Percentiles rank a stretch among this genome's conserved stretches.
These are phyloP conservation scores for Epizoanthus stellaris DNA, from an alignment of 92 coral and sea anemone species.

Conservation along the genomic window DNA sequence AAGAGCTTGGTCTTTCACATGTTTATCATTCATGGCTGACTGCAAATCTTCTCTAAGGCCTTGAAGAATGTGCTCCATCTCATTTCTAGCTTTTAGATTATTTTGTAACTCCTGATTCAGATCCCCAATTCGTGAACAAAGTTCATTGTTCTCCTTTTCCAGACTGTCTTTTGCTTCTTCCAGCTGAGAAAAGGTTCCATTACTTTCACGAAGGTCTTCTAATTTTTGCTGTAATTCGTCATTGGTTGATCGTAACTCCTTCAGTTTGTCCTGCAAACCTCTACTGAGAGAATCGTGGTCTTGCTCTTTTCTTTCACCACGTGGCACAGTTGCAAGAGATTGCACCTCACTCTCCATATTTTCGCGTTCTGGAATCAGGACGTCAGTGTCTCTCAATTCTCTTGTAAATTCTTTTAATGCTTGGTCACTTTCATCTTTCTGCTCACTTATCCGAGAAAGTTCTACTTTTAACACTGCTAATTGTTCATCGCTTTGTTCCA, in stretches of 20 bases:
- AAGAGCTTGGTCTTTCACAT: slow-evolving; percentile 56
- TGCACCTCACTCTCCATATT: no score
- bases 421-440: slow-evolving; percentile 32
- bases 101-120: slow-evolving; percentile 25
- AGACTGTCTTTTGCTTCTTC: slow-evolving; percentile 55
- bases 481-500: slow-evolving; percentile 44
- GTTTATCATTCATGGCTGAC: slow-evolving; percentile 66
- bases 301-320: slow-evolving; percentile 2
- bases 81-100: slow-evolving; percentile 47
- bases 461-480: slow-evolving; percentile 50
- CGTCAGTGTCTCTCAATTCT: slow-evolving; percentile 8
- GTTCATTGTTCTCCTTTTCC: slow-evolving; percentile 49
- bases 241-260: slow-evolving; percentile 60
- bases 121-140: slow-evolving; percentile 28
- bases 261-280: slow-evolving; percentile 66
- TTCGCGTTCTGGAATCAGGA: not conserved
- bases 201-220: slow-evolving; percentile 38
- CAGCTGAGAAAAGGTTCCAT: slow-evolving; percentile 20
- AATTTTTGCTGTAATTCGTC: slow-evolving; percentile 56
- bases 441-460: slow-evolving; percentile 32
- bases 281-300: slow-evolving; percentile 19
- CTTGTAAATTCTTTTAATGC: not conserved
- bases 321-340: not conserved
- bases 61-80: slow-evolving; percentile 62
- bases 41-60: slow-evolving; percentile 81